Evolutionary conservation across 2,888 invertebrate genomes (phyloP).

Genomic region (Stramonita haemastoma): DNA sequence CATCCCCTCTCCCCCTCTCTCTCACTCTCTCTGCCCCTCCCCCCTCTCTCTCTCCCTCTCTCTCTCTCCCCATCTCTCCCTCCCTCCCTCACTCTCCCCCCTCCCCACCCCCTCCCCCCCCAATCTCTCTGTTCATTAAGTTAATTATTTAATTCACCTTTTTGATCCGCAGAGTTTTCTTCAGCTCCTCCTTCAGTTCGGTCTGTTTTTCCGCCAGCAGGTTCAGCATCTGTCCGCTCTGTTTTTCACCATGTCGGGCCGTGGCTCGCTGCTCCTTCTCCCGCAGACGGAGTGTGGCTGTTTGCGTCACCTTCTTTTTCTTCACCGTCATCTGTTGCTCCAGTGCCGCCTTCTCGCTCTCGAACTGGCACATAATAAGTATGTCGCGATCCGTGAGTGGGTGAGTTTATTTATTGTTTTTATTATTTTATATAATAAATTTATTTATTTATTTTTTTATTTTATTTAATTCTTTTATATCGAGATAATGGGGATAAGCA

Average conservation of each 20-base stretch:
- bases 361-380: constrained; percentile 81
- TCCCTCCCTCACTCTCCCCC: too few species aligned
- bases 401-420: background rate
- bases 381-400: constrained; percentile 72
- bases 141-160: too few species aligned
- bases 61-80: too few species aligned
- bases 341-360: constrained; percentile 93
- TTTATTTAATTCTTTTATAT: too few species aligned
- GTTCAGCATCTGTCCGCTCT: constrained; percentile 98
- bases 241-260: constrained; percentile 96
- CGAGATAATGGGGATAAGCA: too few species aligned
- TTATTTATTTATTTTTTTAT: too few species aligned
- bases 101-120: too few species aligned
- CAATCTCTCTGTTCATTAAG: too few species aligned
- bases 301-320: constrained; percentile 93
- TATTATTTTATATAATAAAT: too few species aligned
- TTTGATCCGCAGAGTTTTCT: constrained; percentile 65
- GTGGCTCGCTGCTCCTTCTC: constrained; percentile 97
- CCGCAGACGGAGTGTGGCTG: constrained; percentile 92
- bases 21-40: too few species aligned
- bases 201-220: constrained; percentile 94
- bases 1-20: too few species aligned
- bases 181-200: constrained; percentile 80
- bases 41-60: too few species aligned
- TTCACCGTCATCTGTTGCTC: constrained; percentile 95